Percentiles rank a stretch among this genome's conserved stretches.
These are phyloP conservation scores for Pandemis corylana DNA, from an alignment of 2,888 invertebrate genomes.

Conservation along the genomic window DNA sequence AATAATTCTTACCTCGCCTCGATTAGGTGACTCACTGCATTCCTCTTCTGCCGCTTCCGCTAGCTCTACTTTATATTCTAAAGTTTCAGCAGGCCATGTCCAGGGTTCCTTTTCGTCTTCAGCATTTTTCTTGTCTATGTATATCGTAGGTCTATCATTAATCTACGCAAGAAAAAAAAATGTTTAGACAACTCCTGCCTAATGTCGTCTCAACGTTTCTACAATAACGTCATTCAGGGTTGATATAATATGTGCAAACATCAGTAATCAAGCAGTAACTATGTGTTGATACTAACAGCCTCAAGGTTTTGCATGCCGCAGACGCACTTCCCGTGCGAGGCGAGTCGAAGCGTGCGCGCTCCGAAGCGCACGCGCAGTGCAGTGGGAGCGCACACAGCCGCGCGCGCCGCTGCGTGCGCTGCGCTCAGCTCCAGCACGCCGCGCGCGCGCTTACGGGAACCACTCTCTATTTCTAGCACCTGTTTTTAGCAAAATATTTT, in stretches of 20 bases:
- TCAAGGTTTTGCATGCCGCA: conserved; percentile 61
- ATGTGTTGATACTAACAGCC: conserved; percentile 53
- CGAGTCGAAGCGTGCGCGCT: conserved; percentile 53
- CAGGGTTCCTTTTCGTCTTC: conserved; percentile 50
- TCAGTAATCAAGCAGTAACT: no score
- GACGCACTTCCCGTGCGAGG: conserved; percentile 62
- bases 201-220: no score
- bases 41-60: conserved; percentile 56
- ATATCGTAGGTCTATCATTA: conserved; percentile 57
- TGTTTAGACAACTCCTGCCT: no score
- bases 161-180: conserved; percentile 44
- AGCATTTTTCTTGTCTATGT: conserved; percentile 50
- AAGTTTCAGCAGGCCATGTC: conserved; percentile 66
- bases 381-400: conserved; percentile 60
- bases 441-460: conserved; percentile 61
- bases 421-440: conserved; percentile 63
- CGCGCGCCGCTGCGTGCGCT: conserved; percentile 57
- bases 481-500: conserved; percentile 43
- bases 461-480: conserved; percentile 67
- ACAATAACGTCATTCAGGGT: no score
- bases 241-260: no score
- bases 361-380: conserved; percentile 58
- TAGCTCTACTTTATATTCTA: conserved; percentile 52
- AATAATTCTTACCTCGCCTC: conserved; percentile 20
- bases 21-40: conserved; percentile 45